Percentiles rank a stretch among this genome's conserved stretches.
phyloP scores from a whole-genome alignment of 2,797 vertebrate genomes.

The Atherinosoma microstoma region DNA sequence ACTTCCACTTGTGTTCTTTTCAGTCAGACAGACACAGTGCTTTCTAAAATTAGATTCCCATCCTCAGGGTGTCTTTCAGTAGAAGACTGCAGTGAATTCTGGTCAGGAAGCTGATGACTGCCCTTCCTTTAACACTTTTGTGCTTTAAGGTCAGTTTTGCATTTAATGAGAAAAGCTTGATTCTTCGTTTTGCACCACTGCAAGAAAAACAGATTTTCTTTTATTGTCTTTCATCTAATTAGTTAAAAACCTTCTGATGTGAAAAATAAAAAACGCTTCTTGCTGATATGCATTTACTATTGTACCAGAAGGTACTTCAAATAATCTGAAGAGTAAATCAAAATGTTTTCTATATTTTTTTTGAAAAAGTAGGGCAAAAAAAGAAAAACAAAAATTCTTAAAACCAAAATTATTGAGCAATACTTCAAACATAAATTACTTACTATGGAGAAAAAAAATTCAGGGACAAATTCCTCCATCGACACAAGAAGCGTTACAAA shows the following conservation, averaged over 20 bases:
- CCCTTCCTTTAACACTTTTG: not conserved
- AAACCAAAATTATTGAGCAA: too few relatives aligned
- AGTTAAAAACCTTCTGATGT: conserved; percentile 17
- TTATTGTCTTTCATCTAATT: conserved; percentile 29
- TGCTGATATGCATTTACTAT: conserved; percentile 11
- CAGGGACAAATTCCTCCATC: not conserved
- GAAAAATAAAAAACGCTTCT: conserved; percentile 15
- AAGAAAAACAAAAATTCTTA: not conserved
- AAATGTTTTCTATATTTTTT: too few relatives aligned
- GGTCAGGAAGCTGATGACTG: not conserved
- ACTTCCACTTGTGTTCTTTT: not conserved
- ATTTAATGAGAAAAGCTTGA: conserved; percentile 13
- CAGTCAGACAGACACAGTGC: not conserved
- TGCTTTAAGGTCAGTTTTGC: not conserved
- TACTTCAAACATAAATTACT: not conserved
- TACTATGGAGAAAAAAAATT: not conserved
- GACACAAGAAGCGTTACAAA: too few relatives aligned
- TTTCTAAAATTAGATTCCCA: conserved; percentile 5
- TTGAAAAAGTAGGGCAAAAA: too few relatives aligned
- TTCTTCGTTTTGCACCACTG: not conserved
- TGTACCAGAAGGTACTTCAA: conserved; percentile 10
- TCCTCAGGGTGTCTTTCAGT: conserved; percentile 7
- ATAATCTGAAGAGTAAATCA: not conserved
- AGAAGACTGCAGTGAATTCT: not conserved
- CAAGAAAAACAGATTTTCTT: conserved; percentile 21